Evolutionary conservation across 2,888 invertebrate species (phyloP).

Genomic region (Aproaerema taeniolella): DNA sequence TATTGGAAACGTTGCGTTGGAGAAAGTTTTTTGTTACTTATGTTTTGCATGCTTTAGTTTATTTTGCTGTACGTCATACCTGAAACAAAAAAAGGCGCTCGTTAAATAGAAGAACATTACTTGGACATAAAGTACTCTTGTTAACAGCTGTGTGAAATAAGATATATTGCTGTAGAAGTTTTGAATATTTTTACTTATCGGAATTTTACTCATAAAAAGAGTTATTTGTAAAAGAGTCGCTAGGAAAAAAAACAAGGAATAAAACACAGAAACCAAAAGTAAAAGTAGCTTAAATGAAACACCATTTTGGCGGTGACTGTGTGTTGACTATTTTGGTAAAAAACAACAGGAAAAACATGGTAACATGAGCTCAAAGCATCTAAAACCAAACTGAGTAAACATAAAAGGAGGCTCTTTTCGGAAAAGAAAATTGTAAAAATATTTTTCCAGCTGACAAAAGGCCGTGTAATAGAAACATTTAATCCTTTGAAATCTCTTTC

Average conservation of each 20-base stretch:
- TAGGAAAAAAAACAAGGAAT: too few species aligned
- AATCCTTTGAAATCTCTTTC: conserved; percentile 54
- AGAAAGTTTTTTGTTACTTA: background rate
- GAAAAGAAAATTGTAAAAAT: conserved; percentile 14
- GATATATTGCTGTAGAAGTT: too few species aligned
- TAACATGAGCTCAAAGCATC: background rate
- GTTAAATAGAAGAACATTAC: too few species aligned
- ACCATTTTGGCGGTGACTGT: background rate
- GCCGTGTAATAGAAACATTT: conserved; percentile 58
- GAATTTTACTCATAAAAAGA: too few species aligned
- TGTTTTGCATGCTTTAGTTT: background rate
- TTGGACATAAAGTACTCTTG: too few species aligned
- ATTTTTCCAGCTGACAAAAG: conserved; percentile 30
- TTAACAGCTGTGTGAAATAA: too few species aligned
- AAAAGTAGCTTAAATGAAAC: background rate
- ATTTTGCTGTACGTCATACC: too few species aligned
- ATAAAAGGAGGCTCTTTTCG: background rate
- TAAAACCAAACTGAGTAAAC: background rate
- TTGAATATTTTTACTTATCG: too few species aligned
- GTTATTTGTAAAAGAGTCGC: too few species aligned
- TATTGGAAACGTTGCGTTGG: background rate
- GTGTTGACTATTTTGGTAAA: background rate
- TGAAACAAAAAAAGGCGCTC: too few species aligned
- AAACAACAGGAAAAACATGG: background rate
- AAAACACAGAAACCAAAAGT: too few species aligned